These are phyloP conservation scores for Mythimna albipuncta DNA, from an alignment of 2,888 invertebrate species.

Conservation along the genomic window DNA sequence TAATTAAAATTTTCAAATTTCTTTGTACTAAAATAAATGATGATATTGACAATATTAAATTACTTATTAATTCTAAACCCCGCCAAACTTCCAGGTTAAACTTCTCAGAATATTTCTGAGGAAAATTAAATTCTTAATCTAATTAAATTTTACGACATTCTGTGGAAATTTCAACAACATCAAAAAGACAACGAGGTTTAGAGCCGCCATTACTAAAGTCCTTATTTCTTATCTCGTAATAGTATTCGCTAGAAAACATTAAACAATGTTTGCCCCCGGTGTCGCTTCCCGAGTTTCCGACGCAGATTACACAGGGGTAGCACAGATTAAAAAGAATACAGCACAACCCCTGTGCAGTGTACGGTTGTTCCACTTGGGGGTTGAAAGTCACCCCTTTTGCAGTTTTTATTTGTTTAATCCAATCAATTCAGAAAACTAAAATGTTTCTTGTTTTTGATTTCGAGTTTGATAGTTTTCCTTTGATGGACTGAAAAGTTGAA, in stretches of 20 bases:
- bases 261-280: conserved; percentile 70
- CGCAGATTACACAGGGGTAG: conserved; percentile 72
- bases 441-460: neutral
- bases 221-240: conserved; percentile 70
- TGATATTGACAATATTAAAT: conserved; percentile 6
- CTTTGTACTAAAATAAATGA: neutral
- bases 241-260: conserved; percentile 74
- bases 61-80: neutral
- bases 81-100: neutral
- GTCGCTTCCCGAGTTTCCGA: conserved; percentile 65
- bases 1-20: neutral
- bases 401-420: neutral
- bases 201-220: conserved; percentile 46
- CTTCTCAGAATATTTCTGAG: conserved; percentile 15
- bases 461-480: neutral
- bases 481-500: too few species aligned
- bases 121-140: conserved; percentile 36
- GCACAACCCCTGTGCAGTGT: conserved; percentile 65
- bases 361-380: conserved; percentile 42
- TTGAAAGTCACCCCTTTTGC: neutral
- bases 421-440: neutral
- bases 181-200: conserved; percentile 23
- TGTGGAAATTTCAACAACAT: conserved; percentile 24
- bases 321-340: conserved; percentile 79
- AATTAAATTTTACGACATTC: conserved; percentile 37